Percentiles rank a stretch among this genome's conserved stretches.
Conservation (phyloP, 1,140 invertebrate genomes). For the Thalassaphorura encarpata region DNA sequence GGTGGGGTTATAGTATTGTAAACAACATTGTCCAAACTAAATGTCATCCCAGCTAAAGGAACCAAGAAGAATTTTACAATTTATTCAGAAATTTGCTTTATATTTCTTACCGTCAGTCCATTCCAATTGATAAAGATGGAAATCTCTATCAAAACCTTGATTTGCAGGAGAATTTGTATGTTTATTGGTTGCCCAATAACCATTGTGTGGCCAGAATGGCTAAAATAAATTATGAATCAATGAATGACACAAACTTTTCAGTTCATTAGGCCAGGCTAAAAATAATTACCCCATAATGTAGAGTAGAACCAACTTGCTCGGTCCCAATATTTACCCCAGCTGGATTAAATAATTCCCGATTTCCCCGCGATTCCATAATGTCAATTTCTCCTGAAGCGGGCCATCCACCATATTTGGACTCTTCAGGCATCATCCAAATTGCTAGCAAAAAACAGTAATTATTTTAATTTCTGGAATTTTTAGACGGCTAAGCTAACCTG, state of each 20-base stretch:
- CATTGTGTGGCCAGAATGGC: slow-evolving; percentile 45
- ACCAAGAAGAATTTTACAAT: not conserved
- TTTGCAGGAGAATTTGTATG: slow-evolving; percentile 36
- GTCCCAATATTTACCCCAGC: slow-evolving; percentile 46
- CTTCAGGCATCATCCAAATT: slow-evolving; percentile 34
- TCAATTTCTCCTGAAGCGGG: slow-evolving; percentile 37
- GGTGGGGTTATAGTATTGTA: not conserved
- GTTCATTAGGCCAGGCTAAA: too few relatives aligned
- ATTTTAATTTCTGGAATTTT: not conserved
- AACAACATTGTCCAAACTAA: not conserved
- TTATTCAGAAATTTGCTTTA: not conserved
- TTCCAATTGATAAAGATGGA: slow-evolving; percentile 37
- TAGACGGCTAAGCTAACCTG: not conserved
- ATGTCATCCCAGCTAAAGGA: not conserved
- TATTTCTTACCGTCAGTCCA: slow-evolving; percentile 34
- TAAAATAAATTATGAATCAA: not conserved
- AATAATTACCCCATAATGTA: slow-evolving; percentile 46
- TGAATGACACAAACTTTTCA: not conserved
- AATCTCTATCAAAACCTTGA: slow-evolving; percentile 40
- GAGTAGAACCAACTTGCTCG: slow-evolving; percentile 46
- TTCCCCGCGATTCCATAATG: slow-evolving; percentile 36
- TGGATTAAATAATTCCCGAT: slow-evolving; percentile 10
- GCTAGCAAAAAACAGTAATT: slow-evolving; percentile 10
- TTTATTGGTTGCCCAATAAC: slow-evolving; percentile 44
- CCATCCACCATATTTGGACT: slow-evolving; percentile 33